phyloP scores from a whole-genome alignment of 2,113 vertebrate genomes.

The Carassius carassius region DNA sequence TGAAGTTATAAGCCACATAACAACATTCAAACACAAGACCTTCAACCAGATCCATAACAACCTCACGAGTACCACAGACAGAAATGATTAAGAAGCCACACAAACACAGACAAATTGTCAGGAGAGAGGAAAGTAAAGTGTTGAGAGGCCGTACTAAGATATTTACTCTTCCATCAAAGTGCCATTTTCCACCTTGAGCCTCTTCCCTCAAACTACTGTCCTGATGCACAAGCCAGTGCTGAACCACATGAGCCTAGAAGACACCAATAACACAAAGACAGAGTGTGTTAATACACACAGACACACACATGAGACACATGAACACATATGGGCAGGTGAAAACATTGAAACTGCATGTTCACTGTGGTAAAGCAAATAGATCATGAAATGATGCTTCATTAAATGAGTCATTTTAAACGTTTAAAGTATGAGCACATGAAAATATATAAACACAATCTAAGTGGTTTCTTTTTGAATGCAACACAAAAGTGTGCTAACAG shows the following conservation, averaged over 20 bases:
- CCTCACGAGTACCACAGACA: constrained; percentile 10
- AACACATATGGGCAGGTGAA: constrained; percentile 6
- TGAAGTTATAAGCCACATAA: constrained; percentile 17
- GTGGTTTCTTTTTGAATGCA: background rate
- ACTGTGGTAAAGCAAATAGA: background rate
- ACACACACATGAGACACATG: constrained; percentile 2
- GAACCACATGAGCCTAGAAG: constrained; percentile 58
- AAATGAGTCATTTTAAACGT: background rate
- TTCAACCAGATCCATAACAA: background rate
- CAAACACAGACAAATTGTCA: background rate
- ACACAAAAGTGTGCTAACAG: background rate
- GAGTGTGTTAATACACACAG: constrained; percentile 19
- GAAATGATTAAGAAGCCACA: constrained; percentile 6
- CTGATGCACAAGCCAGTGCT: constrained; percentile 58
- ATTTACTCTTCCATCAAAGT: constrained; percentile 65
- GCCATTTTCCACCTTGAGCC: constrained; percentile 47
- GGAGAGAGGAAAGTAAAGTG: constrained; percentile 39
- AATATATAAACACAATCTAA: background rate
- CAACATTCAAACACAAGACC: constrained; percentile 17
- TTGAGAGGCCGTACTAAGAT: constrained; percentile 50
- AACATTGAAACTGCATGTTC: background rate
- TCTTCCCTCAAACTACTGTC: constrained; percentile 57
- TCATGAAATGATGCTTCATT: background rate
- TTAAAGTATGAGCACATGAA: background rate
- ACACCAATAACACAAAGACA: constrained; percentile 50